Conservation (phyloP, 2,888 invertebrate genomes). For the Fragum fragum region DNA sequence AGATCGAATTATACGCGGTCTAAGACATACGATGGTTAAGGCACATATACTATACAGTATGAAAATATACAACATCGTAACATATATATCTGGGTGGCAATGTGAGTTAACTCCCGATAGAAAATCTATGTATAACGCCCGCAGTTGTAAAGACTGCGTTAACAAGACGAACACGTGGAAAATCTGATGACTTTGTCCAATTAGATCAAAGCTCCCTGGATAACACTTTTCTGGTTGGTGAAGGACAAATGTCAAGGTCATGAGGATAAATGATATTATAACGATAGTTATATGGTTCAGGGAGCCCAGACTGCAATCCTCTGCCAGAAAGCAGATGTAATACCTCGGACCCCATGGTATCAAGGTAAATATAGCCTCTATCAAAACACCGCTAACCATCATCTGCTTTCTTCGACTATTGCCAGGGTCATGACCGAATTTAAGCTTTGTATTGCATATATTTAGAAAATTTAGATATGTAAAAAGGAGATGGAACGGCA, state of each 20-base stretch:
- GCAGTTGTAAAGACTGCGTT: slow-evolving; percentile 62
- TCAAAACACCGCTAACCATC: slow-evolving; percentile 52
- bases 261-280: slow-evolving; percentile 47
- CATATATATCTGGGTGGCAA: slow-evolving; percentile 55
- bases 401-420: slow-evolving; percentile 54
- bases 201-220: slow-evolving; percentile 77
- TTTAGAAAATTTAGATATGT: slow-evolving; percentile 65
- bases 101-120: slow-evolving; percentile 46
- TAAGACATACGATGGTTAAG: slow-evolving; percentile 19
- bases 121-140: slow-evolving; percentile 59
- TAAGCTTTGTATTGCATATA: slow-evolving; percentile 63
- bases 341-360: slow-evolving; percentile 68
- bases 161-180: slow-evolving; percentile 66
- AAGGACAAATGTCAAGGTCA: slow-evolving; percentile 68
- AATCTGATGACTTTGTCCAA: slow-evolving; percentile 76
- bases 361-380: slow-evolving; percentile 54
- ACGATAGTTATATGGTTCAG: slow-evolving; percentile 67
- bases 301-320: slow-evolving; percentile 57
- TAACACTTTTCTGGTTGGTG: slow-evolving; percentile 76
- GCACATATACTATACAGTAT: slow-evolving; percentile 41
- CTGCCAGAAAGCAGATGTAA: slow-evolving; percentile 40
- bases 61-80: slow-evolving; percentile 30
- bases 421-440: slow-evolving; percentile 64
- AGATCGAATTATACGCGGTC: not conserved
- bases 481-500: slow-evolving; percentile 45